A percentile compares a stretch with the other conserved stretches of the same genome.
These are phyloP conservation scores for Bathybates hornii DNA, from an alignment of 2,113 vertebrate genomes.

Conservation along the genomic window DNA sequence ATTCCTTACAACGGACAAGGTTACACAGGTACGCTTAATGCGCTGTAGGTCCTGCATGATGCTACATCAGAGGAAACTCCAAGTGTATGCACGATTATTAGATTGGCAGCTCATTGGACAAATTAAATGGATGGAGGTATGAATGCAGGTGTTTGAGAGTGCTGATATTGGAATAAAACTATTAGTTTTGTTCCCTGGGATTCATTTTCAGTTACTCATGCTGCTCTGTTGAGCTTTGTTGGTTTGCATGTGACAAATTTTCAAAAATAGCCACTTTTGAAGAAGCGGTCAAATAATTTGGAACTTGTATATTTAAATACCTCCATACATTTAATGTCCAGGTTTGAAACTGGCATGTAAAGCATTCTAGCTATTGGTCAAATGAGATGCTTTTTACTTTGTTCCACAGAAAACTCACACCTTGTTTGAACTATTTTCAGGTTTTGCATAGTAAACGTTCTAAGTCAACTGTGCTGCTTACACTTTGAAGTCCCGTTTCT, in stretches of 20 bases:
- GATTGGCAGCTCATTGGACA: constrained; percentile 19
- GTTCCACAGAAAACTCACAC: constrained; percentile 79
- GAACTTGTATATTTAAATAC: neutral
- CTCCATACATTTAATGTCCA: constrained; percentile 46
- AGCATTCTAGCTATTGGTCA: constrained; percentile 27
- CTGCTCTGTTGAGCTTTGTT: neutral
- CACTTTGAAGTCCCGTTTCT: constrained; percentile 96
- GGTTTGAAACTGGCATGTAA: constrained; percentile 44
- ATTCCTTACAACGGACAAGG: constrained; percentile 98
- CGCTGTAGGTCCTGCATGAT: constrained; percentile 41
- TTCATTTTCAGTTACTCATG: neutral
- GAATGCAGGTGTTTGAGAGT: neutral
- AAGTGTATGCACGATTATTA: constrained; percentile 52
- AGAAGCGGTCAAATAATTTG: neutral
- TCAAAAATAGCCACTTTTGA: neutral
- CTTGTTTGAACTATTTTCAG: constrained; percentile 97
- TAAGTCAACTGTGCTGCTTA: constrained; percentile 93
- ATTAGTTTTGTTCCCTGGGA: neutral
- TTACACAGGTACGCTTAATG: constrained; percentile 85
- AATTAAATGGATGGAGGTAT: constrained; percentile 51
- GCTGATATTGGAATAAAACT: neutral
- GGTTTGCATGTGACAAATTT: neutral
- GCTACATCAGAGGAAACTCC: constrained; percentile 4
- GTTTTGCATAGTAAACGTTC: constrained; percentile 95
- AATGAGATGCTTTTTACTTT: constrained; percentile 37